These are phyloP conservation scores for Psilanteris sp. DNA, from an alignment of 1,140 invertebrate species.

Conservation along the genomic window DNA sequence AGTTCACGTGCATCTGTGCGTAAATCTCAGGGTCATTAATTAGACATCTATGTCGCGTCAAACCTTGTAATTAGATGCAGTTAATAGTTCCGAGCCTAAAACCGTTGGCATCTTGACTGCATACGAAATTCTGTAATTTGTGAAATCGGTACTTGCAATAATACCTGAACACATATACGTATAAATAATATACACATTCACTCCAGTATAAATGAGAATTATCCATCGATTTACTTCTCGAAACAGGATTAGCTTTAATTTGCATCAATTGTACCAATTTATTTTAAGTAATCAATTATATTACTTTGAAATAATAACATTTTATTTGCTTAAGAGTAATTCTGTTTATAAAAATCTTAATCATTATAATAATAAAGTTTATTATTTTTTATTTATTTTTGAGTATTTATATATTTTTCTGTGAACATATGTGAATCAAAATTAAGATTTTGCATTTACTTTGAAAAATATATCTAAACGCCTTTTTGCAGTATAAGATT, in stretches of 20 bases:
- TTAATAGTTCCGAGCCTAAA: constrained; percentile 75
- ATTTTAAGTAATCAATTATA: constrained; percentile 42
- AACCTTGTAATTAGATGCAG: constrained; percentile 80
- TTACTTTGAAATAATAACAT: constrained; percentile 37
- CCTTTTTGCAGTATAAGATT: no score
- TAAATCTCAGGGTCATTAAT: constrained; percentile 79
- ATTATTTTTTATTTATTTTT: no score
- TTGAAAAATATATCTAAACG: no score
- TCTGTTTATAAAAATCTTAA: constrained; percentile 21
- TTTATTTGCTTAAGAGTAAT: constrained; percentile 16
- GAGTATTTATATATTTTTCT: no score
- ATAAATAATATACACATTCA: constrained; percentile 26
- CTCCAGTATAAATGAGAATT: constrained; percentile 29
- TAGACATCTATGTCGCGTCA: constrained; percentile 77
- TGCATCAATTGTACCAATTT: constrained; percentile 35
- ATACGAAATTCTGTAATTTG: constrained; percentile 76
- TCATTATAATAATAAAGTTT: no score
- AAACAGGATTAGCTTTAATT: constrained; percentile 13
- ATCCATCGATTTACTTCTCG: constrained; percentile 35
- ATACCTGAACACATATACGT: constrained; percentile 18
- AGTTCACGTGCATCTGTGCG: constrained; percentile 76
- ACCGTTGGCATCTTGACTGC: constrained; percentile 69
- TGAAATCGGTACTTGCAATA: constrained; percentile 57
- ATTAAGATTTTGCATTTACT: no score
- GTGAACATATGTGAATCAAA: no score